Conservation (phyloP, 2,113 vertebrate genomes). For the Crotalus viridis region DNA sequence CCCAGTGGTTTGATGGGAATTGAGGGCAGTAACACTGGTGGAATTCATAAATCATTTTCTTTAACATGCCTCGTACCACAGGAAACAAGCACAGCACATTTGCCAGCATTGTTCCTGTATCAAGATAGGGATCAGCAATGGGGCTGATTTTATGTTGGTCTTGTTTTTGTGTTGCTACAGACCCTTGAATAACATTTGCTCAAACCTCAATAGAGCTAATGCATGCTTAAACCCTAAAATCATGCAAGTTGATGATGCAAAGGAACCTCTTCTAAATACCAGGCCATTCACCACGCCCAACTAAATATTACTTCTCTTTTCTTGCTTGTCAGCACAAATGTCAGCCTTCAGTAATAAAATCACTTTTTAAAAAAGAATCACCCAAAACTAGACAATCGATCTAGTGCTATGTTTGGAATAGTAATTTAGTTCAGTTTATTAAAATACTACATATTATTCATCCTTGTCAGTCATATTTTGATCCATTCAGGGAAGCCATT, state of each 20-base stretch:
- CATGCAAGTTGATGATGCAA: not conserved
- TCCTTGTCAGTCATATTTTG: not conserved
- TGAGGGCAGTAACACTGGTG: not conserved
- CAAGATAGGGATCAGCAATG: not conserved
- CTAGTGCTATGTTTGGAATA: not conserved
- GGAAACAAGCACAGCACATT: not conserved
- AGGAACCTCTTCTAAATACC: not conserved
- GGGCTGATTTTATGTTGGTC: not conserved
- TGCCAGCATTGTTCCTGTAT: not conserved
- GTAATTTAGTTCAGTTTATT: not conserved
- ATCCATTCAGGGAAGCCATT: not conserved
- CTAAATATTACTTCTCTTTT: not conserved
- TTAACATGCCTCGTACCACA: not conserved
- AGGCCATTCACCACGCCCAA: not conserved
- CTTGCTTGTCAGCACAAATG: not conserved
- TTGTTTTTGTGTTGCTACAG: not conserved
- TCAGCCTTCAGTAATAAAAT: not conserved
- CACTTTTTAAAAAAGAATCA: not conserved
- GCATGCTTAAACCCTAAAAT: not conserved
- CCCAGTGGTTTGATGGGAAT: not conserved
- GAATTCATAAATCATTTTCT: not conserved
- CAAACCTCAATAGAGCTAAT: not conserved
- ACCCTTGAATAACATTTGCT: not conserved
- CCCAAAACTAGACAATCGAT: not conserved
- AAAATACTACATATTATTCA: not conserved